Evolutionary conservation across 2,888 invertebrate species (phyloP).

Genomic region (Diarsia brunnea): DNA sequence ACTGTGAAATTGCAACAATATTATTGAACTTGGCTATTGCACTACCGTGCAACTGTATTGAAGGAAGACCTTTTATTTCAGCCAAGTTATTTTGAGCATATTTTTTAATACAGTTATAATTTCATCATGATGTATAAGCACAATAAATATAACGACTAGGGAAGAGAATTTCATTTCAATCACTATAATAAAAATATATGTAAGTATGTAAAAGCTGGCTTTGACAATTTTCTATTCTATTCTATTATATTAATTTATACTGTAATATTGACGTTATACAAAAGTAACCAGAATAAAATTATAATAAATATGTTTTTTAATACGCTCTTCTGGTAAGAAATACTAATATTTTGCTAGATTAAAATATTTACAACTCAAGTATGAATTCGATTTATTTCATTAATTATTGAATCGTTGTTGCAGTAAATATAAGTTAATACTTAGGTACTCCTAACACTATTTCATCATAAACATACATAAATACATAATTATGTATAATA

Average conservation of each 20-base stretch:
- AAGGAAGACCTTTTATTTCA: constrained; percentile 44
- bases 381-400: constrained; percentile 26
- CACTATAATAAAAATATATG: constrained; percentile 24
- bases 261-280: neutral
- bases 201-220: constrained; percentile 6
- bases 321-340: constrained; percentile 1
- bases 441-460: constrained; percentile 43
- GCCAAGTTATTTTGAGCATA: constrained; percentile 29
- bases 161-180: constrained; percentile 46
- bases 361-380: constrained; percentile 17
- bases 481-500: constrained; percentile 34
- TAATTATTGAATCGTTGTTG: constrained; percentile 39
- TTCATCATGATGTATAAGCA: constrained; percentile 10
- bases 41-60: constrained; percentile 27
- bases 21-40: constrained; percentile 18
- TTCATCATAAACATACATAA: constrained; percentile 24
- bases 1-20: constrained; percentile 36
- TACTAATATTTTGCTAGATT: constrained; percentile 20
- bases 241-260: constrained; percentile 14
- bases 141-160: constrained; percentile 56
- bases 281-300: constrained; percentile 13
- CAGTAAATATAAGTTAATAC: constrained; percentile 45
- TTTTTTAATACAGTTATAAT: constrained; percentile 28
- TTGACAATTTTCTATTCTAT: constrained; percentile 7
- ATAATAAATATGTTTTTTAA: neutral